Evolutionary conservation across 2,797 vertebrate species (phyloP).

Genomic region (Odontamblyopus lacepedii): DNA sequence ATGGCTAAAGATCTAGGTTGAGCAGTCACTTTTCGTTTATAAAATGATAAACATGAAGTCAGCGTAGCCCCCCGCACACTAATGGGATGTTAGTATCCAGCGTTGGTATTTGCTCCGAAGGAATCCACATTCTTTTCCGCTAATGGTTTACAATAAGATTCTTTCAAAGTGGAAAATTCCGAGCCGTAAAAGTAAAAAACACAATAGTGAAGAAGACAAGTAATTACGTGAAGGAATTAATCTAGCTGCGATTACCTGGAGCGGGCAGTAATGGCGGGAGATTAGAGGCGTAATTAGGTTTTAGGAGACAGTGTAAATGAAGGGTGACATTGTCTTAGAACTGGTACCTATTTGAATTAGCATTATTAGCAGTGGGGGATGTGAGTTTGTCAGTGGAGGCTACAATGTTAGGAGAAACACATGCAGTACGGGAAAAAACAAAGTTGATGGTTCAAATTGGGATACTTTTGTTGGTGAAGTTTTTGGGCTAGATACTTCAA

Average conservation of each 20-base stretch:
- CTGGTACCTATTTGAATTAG: not conserved
- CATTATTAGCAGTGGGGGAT: not conserved
- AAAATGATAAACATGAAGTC: slow-evolving; percentile 50
- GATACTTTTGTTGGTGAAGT: too few species aligned
- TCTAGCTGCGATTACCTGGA: slow-evolving; percentile 16
- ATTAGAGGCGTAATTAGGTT: slow-evolving; percentile 22
- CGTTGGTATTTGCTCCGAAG: slow-evolving; percentile 34
- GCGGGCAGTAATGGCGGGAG: slow-evolving; percentile 13
- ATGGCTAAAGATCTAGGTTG: slow-evolving; percentile 35
- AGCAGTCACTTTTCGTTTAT: slow-evolving; percentile 46
- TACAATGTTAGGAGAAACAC: not conserved
- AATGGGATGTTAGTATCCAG: slow-evolving; percentile 46
- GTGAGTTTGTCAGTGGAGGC: not conserved
- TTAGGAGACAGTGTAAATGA: slow-evolving; percentile 12
- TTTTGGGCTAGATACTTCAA: too few species aligned
- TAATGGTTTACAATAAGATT: slow-evolving; percentile 18
- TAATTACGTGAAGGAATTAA: slow-evolving; percentile 20
- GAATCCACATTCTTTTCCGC: slow-evolving; percentile 50
- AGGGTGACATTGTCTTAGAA: slow-evolving; percentile 19
- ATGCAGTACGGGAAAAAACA: not conserved
- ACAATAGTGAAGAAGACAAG: not conserved
- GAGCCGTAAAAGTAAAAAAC: not conserved
- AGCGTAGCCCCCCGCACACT: slow-evolving; percentile 21
- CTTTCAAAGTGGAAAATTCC: slow-evolving; percentile 16
- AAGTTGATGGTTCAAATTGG: too few species aligned